Evolutionary conservation across 2,888 invertebrate genomes (phyloP).

Genomic region (Synergus japonicus): DNA sequence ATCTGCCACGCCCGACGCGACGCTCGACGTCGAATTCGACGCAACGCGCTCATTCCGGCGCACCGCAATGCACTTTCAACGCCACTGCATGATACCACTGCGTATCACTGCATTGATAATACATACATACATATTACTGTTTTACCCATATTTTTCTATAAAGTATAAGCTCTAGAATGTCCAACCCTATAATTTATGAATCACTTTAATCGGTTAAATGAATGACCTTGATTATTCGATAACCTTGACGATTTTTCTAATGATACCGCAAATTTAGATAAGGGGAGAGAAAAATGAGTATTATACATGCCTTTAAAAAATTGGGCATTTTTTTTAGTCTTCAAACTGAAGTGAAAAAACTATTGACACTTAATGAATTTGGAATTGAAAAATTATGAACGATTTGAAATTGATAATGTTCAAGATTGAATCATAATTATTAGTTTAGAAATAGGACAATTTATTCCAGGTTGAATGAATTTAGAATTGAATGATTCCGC

Average conservation of each 20-base stretch:
- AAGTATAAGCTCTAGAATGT: not conserved
- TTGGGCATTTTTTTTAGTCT: no score
- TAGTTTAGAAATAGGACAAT: no score
- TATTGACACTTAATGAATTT: no score
- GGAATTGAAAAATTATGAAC: no score
- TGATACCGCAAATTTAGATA: no score
- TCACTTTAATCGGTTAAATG: not conserved
- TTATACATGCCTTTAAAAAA: no score
- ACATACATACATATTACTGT: slow-evolving; percentile 65
- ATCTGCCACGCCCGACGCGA: slow-evolving; percentile 70
- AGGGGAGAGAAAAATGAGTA: no score
- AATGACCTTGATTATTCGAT: not conserved
- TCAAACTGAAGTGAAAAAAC: no score
- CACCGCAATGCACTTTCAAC: slow-evolving; percentile 68
- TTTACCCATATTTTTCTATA: slow-evolving; percentile 59
- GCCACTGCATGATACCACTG: slow-evolving; percentile 57
- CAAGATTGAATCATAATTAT: no score
- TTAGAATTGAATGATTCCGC: no score
- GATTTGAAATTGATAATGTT: no score
- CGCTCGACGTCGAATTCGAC: slow-evolving; percentile 52
- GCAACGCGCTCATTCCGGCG: slow-evolving; percentile 60
- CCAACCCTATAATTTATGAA: not conserved
- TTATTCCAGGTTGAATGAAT: no score
- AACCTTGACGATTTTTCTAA: not conserved
- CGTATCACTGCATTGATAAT: slow-evolving; percentile 50